Evolutionary conservation across 2,797 vertebrate genomes (phyloP), one percentile per base, ranked within the genome.

Genomic region (Sitta carolinensis): DNA sequence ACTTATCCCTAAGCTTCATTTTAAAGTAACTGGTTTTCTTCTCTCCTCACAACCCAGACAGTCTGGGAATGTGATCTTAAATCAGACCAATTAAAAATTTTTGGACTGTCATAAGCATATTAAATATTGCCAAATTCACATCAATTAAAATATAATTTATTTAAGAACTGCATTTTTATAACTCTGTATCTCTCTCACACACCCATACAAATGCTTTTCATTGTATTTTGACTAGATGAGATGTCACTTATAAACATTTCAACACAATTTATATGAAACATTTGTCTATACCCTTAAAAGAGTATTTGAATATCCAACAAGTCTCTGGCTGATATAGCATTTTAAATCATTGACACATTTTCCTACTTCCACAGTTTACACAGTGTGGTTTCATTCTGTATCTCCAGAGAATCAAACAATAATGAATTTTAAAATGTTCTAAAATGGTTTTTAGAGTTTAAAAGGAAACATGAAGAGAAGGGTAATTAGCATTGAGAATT

Each of bases 11-110:
- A 88, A 83, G 48, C 89, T 96, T 96, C 86, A 85, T 91, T 42
- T 89, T 84, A 54, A 87, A 94, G 23, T 80, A 90, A 89, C 87
- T 96, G 74, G 92, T 96, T 95, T 88, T 42, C 74, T 95, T 89
- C 79, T 94, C n/a, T 82, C 13, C 80, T 94, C 45, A 59, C 25
- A 94, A 82, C 30, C 42, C 61, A 59, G 77, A n/a, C 81, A 94
- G 68, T 89, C 69, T 81, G 62, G 79, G 82, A 96, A 96, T 51
- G 57, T 90, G 82, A 85, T 89, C 89, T 97, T 92, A 95, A 96
- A 93, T 89, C 80, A 89, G 76, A 40, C 30, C 29, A 84, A 84
- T 55, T 52, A 82, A 88, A 92, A 73, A 69, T 58, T 96, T 96
- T 92, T 82, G 94, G 38, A 73, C 40, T 84, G 87, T 81, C 63